A percentile compares a stretch with the other conserved stretches of the same genome.
phyloP scores from a whole-genome alignment of 2,888 invertebrate genomes.

The Acrocyrtus sp. region DNA sequence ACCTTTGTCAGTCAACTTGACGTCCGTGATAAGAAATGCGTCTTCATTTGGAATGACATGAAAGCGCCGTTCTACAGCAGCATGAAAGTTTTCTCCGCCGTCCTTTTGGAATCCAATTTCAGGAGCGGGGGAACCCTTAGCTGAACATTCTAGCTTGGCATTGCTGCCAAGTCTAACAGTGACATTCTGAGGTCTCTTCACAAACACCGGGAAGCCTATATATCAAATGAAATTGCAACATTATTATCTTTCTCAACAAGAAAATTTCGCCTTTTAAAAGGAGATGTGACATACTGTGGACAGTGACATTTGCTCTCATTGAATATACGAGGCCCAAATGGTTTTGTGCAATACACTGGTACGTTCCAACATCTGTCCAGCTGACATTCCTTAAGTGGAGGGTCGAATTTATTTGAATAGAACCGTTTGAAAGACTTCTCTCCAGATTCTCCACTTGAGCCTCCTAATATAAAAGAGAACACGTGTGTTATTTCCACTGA shows the following conservation, averaged over 20 bases:
- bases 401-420: slow-evolving; percentile 71
- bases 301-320: slow-evolving; percentile 83
- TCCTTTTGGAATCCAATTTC: slow-evolving; percentile 92
- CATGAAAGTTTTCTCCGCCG: slow-evolving; percentile 93
- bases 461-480: too few species aligned
- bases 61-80: slow-evolving; percentile 81
- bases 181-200: slow-evolving; percentile 84
- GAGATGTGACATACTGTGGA: slow-evolving; percentile 77
- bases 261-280: neutral
- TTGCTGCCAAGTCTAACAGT: slow-evolving; percentile 86
- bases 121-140: slow-evolving; percentile 87
- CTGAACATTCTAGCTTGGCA: slow-evolving; percentile 90
- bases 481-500: neutral
- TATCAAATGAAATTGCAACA: slow-evolving; percentile 31
- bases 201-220: slow-evolving; percentile 85
- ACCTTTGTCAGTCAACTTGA: slow-evolving; percentile 88
- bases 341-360: slow-evolving; percentile 93
- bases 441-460: slow-evolving; percentile 62
- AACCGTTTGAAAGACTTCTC: slow-evolving; percentile 71
- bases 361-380: slow-evolving; percentile 84
- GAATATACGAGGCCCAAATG: slow-evolving; percentile 91
- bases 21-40: slow-evolving; percentile 91
- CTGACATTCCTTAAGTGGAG: slow-evolving; percentile 81
- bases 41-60: slow-evolving; percentile 88
- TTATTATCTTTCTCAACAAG: neutral